Conservation (phyloP, 1,140 invertebrate species). For the Yoshiicerus persimilis region DNA sequence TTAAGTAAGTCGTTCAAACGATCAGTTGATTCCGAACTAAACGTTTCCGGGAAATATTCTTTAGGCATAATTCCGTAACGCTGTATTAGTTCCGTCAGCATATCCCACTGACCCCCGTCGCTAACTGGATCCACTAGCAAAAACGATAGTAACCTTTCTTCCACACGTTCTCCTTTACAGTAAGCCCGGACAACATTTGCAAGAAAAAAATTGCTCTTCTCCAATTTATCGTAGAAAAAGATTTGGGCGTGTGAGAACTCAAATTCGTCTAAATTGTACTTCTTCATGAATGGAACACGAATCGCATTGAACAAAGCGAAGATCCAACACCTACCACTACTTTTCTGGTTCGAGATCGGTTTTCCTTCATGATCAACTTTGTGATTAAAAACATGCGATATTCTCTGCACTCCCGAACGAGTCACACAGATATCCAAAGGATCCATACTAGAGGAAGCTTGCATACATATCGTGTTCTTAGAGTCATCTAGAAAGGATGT, state of each 20-base stretch:
- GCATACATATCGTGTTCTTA: no score
- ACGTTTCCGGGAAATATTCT: constrained; percentile 79
- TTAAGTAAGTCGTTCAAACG: constrained; percentile 75
- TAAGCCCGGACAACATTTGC: constrained; percentile 77
- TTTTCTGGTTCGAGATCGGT: constrained; percentile 84
- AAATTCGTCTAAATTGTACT: constrained; percentile 81
- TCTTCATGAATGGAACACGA: constrained; percentile 80
- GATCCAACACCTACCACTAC: constrained; percentile 83
- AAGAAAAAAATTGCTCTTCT: constrained; percentile 81
- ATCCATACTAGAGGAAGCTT: constrained; percentile 75
- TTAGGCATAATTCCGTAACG: constrained; percentile 87
- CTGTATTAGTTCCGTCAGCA: constrained; percentile 83
- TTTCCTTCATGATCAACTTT: constrained; percentile 82
- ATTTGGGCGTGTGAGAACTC: constrained; percentile 86
- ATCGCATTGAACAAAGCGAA: constrained; percentile 84
- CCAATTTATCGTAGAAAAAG: constrained; percentile 91
- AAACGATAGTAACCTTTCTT: constrained; percentile 76
- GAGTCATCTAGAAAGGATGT: no score
- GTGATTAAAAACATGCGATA: constrained; percentile 74
- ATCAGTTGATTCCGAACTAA: constrained; percentile 69
- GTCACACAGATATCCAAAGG: constrained; percentile 74
- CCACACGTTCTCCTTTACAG: constrained; percentile 70
- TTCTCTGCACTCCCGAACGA: constrained; percentile 64
- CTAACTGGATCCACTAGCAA: constrained; percentile 76
- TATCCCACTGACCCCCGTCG: constrained; percentile 91